Conservation (phyloP, 1,140 invertebrate species). For the Macrocentrus cingulum region DNA sequence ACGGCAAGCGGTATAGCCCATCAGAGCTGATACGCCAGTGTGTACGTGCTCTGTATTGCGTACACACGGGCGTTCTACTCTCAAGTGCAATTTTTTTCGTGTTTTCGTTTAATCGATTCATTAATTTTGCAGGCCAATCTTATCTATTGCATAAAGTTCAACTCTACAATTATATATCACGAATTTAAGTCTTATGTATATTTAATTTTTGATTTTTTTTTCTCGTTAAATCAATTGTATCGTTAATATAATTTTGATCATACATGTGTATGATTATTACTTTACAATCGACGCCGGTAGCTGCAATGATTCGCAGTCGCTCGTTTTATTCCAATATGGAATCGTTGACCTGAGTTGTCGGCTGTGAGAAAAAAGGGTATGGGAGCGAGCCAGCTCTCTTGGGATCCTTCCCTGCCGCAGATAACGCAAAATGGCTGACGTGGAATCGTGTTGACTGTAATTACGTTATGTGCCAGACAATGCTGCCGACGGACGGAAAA, state of each 20-base stretch:
- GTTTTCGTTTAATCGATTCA: too few relatives aligned
- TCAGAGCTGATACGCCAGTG: conserved; percentile 8
- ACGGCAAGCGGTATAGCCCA: not conserved
- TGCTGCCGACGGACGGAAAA: not conserved
- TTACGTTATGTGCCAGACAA: conserved; percentile 22
- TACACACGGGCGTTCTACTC: not conserved
- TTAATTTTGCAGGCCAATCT: too few relatives aligned
- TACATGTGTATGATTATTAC: too few relatives aligned
- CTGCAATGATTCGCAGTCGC: not conserved
- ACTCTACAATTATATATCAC: too few relatives aligned
- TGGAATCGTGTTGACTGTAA: conserved; percentile 15
- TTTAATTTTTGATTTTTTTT: too few relatives aligned
- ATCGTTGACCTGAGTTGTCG: conserved; percentile 26
- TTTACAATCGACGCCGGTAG: not conserved
- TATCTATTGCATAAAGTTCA: too few relatives aligned
- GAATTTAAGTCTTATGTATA: too few relatives aligned
- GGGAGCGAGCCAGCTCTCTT: conserved; percentile 7
- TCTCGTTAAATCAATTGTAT: too few relatives aligned
- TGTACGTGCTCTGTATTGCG: conserved; percentile 9
- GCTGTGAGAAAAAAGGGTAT: conserved; percentile 24
- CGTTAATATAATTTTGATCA: too few relatives aligned
- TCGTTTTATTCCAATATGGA: conserved; percentile 24
- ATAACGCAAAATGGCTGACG: conserved; percentile 22
- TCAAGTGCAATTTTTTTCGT: too few relatives aligned
- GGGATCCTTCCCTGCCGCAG: conserved; percentile 12